Evolutionary conservation across 1,140 invertebrate species (phyloP), one percentile per base, ranked within the genome.

Genomic region (Drosophila varians): DNA sequence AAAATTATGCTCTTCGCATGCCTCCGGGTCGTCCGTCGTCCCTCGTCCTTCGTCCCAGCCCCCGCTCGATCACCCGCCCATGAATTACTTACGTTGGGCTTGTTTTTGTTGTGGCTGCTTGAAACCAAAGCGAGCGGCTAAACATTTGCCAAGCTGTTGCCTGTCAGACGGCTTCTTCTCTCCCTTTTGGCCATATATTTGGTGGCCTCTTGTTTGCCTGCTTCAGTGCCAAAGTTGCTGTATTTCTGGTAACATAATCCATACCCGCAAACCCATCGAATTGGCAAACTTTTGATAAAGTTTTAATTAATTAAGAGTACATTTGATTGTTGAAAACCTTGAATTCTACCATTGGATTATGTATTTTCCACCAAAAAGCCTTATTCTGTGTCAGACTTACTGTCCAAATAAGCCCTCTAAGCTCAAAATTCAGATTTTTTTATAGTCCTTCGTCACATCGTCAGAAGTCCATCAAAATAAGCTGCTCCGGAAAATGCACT

Each of bases 121-220:
- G 56, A 69, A 72, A 52, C 61, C 69, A 57, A 79, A 79, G 57
- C 61, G 57, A 80, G 75, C 60, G 62, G 48, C 60, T 71, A 75
- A 84, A 75, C 70, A 84, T 83, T 82, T 68, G 43, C 71, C 75
- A 79, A 86, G 80, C 76, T 84, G 61, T 79, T 86, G 61, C 46
- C 57, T 72, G 56, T 45, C 74, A 52, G 47, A 19, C 45, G 18
- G 43, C 66, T 46, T n/a, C 62, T 19, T 61, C 31, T 21, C 7
- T 8, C 43, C 26, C 53, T 34, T 34, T 55, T 57, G 46, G 46
- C 57, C 71, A 65, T 61, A 76, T 43, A 71, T 66, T 75, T 70
- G 34, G 54, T 31, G 54, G 62, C 48, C 25, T 42, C 55, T 21
- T 74, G 74, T 75, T 78, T 64, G 69, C 53, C 61, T 62, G 66